Conservation (phyloP, 2,113 vertebrate species). For the Carollia perspicillata region DNA sequence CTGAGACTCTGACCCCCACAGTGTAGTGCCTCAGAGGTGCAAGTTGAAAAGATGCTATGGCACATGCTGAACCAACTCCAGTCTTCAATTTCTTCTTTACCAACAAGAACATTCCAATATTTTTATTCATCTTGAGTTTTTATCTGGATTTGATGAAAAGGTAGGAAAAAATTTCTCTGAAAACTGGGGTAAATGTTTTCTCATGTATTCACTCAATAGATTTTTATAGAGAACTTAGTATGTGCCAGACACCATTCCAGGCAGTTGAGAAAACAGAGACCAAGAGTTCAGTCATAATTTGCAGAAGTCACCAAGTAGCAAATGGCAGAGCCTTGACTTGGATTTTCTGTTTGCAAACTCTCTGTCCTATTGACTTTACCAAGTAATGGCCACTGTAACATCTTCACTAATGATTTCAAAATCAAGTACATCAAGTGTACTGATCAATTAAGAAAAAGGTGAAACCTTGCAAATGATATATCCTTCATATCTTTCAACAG, state of each 20-base stretch:
- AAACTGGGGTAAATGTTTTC: background rate
- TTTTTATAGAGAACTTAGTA: background rate
- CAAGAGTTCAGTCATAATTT: background rate
- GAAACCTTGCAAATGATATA: background rate
- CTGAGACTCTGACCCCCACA: background rate
- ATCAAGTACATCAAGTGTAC: background rate
- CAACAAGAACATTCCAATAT: background rate
- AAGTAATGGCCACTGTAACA: background rate
- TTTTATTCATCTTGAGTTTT: constrained; percentile 19
- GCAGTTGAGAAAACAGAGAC: background rate
- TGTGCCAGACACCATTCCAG: background rate
- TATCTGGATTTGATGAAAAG: constrained; percentile 17
- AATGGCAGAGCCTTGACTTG: background rate
- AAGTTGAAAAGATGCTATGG: background rate
- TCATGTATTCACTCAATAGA: background rate
- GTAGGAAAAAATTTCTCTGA: background rate
- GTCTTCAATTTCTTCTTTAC: background rate
- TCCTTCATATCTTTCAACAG: background rate
- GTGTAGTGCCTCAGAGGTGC: background rate
- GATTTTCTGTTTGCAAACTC: background rate
- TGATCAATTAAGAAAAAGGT: background rate
- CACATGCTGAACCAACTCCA: background rate
- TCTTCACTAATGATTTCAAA: background rate
- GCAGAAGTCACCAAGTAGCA: background rate
- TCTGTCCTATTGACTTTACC: background rate